A percentile compares a stretch with the other conserved stretches of the same genome.
Conservation (phyloP, 2,113 vertebrate genomes). For the Clarias gariepinus region DNA sequence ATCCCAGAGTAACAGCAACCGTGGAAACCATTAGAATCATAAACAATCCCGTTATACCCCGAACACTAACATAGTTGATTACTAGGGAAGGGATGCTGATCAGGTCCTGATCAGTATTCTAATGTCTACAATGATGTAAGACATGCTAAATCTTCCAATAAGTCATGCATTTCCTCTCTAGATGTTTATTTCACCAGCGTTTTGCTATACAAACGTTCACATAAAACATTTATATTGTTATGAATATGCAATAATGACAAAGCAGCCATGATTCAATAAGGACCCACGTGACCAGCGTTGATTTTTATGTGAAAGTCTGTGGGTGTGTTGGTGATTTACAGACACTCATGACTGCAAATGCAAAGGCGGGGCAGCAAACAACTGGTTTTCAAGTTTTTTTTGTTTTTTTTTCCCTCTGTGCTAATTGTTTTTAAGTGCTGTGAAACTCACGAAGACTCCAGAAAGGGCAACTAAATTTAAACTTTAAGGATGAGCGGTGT, state of each 20-base stretch:
- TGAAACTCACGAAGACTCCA: background rate
- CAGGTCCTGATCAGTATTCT: background rate
- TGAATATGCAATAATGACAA: background rate
- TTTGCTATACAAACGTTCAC: background rate
- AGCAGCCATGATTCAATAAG: background rate
- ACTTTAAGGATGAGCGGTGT: background rate
- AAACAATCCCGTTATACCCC: conserved; percentile 31
- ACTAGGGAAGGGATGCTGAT: conserved; percentile 5
- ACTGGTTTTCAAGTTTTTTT: background rate
- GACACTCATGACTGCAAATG: background rate
- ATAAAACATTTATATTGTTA: background rate
- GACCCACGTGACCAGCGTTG: background rate
- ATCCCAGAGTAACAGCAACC: conserved; percentile 31
- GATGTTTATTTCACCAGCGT: background rate
- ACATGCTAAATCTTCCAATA: background rate
- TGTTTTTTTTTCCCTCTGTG: background rate
- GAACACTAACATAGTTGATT: conserved; percentile 15
- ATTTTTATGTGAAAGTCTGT: background rate
- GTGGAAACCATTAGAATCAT: conserved; percentile 41
- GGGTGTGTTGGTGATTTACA: background rate
- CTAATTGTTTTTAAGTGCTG: background rate
- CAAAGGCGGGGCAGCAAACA: background rate
- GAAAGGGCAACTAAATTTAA: background rate
- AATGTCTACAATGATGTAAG: background rate
- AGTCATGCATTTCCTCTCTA: background rate